Percentiles rank a stretch among this genome's conserved stretches.
Evolutionary conservation across 1,140 invertebrate species (phyloP).

Genomic region (Euwallacea fornicatus): DNA sequence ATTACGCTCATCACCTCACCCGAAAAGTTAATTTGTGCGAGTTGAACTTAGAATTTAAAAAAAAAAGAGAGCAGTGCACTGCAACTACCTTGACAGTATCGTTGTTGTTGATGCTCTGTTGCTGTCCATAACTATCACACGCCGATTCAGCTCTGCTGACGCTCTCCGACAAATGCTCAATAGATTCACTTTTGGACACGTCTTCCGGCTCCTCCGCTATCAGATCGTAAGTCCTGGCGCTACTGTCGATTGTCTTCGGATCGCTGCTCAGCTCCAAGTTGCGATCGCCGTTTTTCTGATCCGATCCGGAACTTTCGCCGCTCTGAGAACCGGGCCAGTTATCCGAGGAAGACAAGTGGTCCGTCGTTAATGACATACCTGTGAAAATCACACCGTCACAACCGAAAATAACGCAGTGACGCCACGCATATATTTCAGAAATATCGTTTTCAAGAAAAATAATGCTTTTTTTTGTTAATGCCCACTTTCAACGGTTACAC

Average conservation of each 20-base stretch:
- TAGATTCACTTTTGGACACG: conserved; percentile 53
- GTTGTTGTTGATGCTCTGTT: neutral
- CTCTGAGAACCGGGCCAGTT: conserved; percentile 56
- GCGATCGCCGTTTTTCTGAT: conserved; percentile 38
- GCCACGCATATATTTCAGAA: too few species aligned
- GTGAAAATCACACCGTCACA: conserved; percentile 5
- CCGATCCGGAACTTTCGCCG: conserved; percentile 52
- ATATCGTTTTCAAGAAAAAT: neutral
- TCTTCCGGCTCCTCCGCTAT: conserved; percentile 56
- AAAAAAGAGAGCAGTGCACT: too few species aligned
- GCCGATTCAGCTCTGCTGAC: conserved; percentile 51
- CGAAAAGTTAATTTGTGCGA: too few species aligned
- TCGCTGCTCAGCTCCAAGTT: conserved; percentile 23
- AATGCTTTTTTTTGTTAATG: too few species aligned
- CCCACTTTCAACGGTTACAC: too few species aligned
- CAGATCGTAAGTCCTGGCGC: conserved; percentile 50
- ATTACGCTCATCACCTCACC: too few species aligned
- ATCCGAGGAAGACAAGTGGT: conserved; percentile 63
- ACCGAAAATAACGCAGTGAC: neutral
- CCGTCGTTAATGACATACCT: conserved; percentile 61
- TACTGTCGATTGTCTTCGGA: conserved; percentile 40
- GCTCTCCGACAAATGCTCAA: conserved; percentile 57
- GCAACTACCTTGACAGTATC: too few species aligned
- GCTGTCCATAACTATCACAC: conserved; percentile 22
- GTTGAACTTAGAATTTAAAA: too few species aligned